A percentile compares a stretch with the other conserved stretches of the same genome.
phyloP scores from a whole-genome alignment of 2,888 invertebrate species.

The Dynastes tityus region DNA sequence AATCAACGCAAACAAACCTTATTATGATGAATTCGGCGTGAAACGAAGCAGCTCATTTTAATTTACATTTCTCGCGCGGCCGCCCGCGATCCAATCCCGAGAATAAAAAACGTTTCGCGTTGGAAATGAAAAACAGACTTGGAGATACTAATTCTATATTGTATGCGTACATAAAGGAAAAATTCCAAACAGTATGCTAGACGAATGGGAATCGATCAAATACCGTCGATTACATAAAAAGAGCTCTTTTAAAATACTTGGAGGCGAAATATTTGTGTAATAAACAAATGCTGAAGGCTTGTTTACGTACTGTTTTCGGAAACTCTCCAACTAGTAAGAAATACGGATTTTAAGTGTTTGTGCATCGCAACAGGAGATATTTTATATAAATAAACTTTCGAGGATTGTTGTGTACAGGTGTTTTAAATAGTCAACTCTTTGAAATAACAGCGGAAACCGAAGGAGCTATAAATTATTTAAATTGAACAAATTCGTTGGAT shows the following conservation, averaged over 20 bases:
- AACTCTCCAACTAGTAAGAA: neutral
- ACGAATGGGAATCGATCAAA: neutral
- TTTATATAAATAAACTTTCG: neutral
- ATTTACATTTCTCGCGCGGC: neutral
- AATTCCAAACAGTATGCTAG: neutral
- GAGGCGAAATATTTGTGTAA: neutral
- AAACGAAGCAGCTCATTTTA: neutral
- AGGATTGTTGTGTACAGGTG: neutral
- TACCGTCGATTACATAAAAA: conserved; percentile 4
- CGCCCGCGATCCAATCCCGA: too few relatives aligned
- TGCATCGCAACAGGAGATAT: neutral
- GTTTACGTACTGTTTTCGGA: conserved; percentile 12
- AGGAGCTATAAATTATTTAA: too few relatives aligned
- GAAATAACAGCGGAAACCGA: neutral
- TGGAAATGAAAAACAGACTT: conserved; percentile 6
- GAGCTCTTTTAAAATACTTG: neutral
- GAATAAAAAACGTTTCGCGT: neutral
- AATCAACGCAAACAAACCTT: too few relatives aligned
- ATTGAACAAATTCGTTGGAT: too few relatives aligned
- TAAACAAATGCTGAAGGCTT: neutral
- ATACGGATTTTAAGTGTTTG: neutral
- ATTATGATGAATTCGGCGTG: neutral
- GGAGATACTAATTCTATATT: neutral
- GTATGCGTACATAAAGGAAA: neutral
- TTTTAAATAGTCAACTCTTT: neutral